Conservation (phyloP, 2,797 vertebrate species). For the Poeciliopsis presidionis region DNA sequence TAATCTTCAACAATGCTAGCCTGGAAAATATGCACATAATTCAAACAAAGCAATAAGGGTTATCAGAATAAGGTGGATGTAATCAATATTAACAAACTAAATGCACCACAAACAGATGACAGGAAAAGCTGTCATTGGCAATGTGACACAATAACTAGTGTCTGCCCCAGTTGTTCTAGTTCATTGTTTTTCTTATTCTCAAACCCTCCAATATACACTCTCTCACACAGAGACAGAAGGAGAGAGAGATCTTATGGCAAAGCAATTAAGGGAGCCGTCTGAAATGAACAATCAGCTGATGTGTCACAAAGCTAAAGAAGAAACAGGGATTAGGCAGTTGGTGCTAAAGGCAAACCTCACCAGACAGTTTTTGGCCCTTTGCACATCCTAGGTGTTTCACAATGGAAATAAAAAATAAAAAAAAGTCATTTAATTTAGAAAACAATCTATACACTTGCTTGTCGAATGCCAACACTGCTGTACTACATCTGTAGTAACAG, state of each 20-base stretch:
- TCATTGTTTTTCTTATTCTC: neutral
- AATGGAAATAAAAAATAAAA: neutral
- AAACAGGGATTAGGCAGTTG: neutral
- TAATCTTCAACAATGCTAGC: neutral
- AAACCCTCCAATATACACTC: neutral
- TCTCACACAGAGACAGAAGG: neutral
- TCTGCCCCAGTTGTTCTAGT: neutral
- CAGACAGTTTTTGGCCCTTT: neutral
- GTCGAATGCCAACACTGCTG: neutral
- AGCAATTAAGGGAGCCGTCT: neutral
- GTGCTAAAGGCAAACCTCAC: neutral
- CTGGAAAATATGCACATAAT: neutral
- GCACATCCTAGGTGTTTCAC: neutral
- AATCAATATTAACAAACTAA: neutral
- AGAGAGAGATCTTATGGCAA: neutral
- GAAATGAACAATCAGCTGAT: neutral
- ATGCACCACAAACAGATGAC: neutral
- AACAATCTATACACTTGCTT: neutral
- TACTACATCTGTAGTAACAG: neutral
- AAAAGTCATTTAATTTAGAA: neutral
- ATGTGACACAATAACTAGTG: neutral
- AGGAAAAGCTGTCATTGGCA: neutral
- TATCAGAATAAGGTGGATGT: neutral
- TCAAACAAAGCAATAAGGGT: neutral
- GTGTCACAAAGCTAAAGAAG: neutral